Percentiles rank a stretch among this genome's conserved stretches.
These are phyloP conservation scores for Amphiura filiformis DNA, from an alignment of 35 echinoderm and acorn worm genomes.

Conservation along the genomic window DNA sequence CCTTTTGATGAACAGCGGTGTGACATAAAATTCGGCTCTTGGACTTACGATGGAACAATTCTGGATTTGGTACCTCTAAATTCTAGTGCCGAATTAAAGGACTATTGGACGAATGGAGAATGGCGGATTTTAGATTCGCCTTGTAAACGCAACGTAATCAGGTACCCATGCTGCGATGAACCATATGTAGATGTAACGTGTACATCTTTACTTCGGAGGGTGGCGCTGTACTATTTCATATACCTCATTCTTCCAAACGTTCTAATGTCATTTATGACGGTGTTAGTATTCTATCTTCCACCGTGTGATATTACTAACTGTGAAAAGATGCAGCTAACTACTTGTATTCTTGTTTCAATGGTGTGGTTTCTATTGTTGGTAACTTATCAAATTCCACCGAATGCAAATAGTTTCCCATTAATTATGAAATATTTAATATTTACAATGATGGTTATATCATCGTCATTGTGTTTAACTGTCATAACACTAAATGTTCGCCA, in stretches of 20 bases:
- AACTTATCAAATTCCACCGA: slow-evolving; percentile 85
- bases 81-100: slow-evolving; percentile 48
- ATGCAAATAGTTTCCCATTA: slow-evolving; percentile 76
- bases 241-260: slow-evolving; percentile 84
- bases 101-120: slow-evolving; percentile 86
- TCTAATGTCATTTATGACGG: slow-evolving; percentile 89
- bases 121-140: slow-evolving; percentile 76
- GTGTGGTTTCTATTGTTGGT: slow-evolving; percentile 88
- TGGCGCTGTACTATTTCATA: slow-evolving; percentile 86
- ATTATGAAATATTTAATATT: slow-evolving; percentile 94
- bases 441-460: slow-evolving; percentile 81
- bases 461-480: slow-evolving; percentile 77
- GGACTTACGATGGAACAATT: slow-evolving; percentile 67
- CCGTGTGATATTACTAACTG: slow-evolving; percentile 62
- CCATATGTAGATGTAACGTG: slow-evolving; percentile 86
- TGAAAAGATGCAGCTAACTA: slow-evolving; percentile 95
- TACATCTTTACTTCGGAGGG: slow-evolving; percentile 66
- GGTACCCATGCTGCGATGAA: slow-evolving; percentile 74
- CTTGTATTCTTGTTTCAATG: slow-evolving; percentile 89
- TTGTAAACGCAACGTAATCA: slow-evolving; percentile 40
- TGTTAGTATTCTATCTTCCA: slow-evolving; percentile 96
- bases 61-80: slow-evolving; percentile 70
- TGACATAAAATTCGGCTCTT: slow-evolving; percentile 86
- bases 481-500: slow-evolving; percentile 81
- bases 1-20: slow-evolving; percentile 96